Evolutionary conservation across 2,888 invertebrate species (phyloP).

Genomic region (Pocota personata): DNA sequence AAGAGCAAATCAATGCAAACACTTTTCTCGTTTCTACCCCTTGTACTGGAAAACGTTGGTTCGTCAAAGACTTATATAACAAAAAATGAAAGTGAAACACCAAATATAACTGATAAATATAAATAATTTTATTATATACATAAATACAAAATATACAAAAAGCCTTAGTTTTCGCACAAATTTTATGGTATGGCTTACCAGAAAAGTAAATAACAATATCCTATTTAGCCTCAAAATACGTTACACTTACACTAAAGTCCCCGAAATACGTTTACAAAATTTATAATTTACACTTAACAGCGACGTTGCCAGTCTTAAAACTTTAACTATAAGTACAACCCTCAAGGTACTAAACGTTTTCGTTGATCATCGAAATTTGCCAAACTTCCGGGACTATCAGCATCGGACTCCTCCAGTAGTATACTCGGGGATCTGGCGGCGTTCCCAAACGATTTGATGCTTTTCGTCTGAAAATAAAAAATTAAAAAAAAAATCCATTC

Average conservation of each 20-base stretch:
- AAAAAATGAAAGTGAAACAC: too few relatives aligned
- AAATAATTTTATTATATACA: too few relatives aligned
- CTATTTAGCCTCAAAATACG: too few relatives aligned
- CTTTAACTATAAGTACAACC: conserved; percentile 10
- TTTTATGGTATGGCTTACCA: neutral
- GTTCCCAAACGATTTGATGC: conserved; percentile 39
- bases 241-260: too few relatives aligned
- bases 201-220: neutral
- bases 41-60: too few relatives aligned
- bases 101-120: too few relatives aligned
- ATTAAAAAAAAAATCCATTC: neutral
- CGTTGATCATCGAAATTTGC: conserved; percentile 79
- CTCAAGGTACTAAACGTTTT: conserved; percentile 79
- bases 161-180: neutral
- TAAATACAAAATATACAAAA: too few relatives aligned
- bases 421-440: conserved; percentile 43
- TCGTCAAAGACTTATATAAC: too few relatives aligned
- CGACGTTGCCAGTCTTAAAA: neutral
- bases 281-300: neutral
- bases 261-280: neutral
- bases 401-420: conserved; percentile 74
- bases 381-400: conserved; percentile 76
- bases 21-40: too few relatives aligned
- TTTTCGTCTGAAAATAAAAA: conserved; percentile 36
- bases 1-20: too few relatives aligned